phyloP scores from a whole-genome alignment of 2,888 invertebrate species.

The Melanargia galathea region DNA sequence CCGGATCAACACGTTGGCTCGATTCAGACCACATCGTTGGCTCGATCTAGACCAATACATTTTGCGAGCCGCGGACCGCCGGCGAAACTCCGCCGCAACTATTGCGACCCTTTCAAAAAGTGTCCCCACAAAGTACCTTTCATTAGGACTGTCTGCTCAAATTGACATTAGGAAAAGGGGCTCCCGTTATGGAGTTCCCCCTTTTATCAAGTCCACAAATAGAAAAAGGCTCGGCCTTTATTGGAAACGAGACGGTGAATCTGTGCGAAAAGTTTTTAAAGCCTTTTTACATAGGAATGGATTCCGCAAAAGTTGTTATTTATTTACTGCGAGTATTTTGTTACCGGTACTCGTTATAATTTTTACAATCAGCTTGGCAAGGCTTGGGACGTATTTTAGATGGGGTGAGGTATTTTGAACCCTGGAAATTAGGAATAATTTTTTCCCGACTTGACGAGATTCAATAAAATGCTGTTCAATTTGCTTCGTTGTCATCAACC shows the following conservation, averaged over 20 bases:
- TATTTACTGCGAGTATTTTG: not conserved
- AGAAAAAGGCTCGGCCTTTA: conserved; percentile 24
- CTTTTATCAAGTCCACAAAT: conserved; percentile 26
- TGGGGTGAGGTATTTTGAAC: no score
- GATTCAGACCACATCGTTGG: no score
- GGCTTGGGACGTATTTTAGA: no score
- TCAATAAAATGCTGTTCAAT: no score
- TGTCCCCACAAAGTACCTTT: conserved; percentile 16
- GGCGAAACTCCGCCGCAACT: not conserved
- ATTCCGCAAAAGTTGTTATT: conserved; percentile 1
- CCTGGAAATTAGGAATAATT: no score
- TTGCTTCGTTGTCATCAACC: no score
- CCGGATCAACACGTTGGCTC: no score
- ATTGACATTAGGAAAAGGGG: conserved; percentile 30
- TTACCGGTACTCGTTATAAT: not conserved
- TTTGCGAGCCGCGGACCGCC: no score
- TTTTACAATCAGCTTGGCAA: not conserved
- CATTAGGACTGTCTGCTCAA: conserved; percentile 27
- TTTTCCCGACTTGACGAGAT: no score
- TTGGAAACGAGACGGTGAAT: conserved; percentile 9
- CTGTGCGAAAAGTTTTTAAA: not conserved
- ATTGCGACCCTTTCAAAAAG: conserved; percentile 2
- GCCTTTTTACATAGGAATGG: conserved; percentile 8
- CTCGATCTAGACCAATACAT: no score
- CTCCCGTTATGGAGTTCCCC: conserved; percentile 21